Conservation (phyloP, 2,888 invertebrate species). For the Sinohyriopsis cumingii region DNA sequence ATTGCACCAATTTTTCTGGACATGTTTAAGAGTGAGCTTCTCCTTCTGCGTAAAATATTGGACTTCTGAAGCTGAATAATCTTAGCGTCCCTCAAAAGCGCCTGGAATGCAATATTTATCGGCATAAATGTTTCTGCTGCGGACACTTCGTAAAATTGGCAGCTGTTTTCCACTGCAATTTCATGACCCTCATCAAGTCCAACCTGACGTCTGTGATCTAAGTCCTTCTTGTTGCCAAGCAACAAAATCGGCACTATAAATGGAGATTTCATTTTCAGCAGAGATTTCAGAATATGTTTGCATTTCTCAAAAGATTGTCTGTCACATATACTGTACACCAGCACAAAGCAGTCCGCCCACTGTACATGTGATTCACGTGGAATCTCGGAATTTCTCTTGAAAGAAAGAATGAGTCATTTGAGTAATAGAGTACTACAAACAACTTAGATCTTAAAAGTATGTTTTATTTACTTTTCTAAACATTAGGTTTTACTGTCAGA, state of each 20-base stretch:
- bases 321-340: constrained; percentile 87
- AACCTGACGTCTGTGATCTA: constrained; percentile 73
- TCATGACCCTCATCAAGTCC: constrained; percentile 76
- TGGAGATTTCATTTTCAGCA: constrained; percentile 73
- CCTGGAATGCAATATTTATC: constrained; percentile 55
- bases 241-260: constrained; percentile 84
- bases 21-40: constrained; percentile 51
- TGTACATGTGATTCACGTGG: constrained; percentile 39
- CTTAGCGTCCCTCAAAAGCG: constrained; percentile 52
- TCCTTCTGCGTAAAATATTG: constrained; percentile 40
- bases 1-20: constrained; percentile 58
- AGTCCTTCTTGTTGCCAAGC: constrained; percentile 86
- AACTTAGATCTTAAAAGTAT: neutral
- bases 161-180: constrained; percentile 54
- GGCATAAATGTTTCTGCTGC: constrained; percentile 56
- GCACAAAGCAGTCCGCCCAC: constrained; percentile 88
- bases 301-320: constrained; percentile 80
- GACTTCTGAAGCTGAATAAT: constrained; percentile 51
- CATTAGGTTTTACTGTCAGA: too few relatives aligned
- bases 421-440: neutral
- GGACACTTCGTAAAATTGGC: constrained; percentile 61
- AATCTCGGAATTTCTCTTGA: neutral
- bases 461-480: neutral
- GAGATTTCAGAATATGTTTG: constrained; percentile 31
- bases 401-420: constrained; percentile 7